Evolutionary conservation across 2,888 invertebrate species (phyloP).

Genomic region (Caenorhabditis sp.): DNA sequence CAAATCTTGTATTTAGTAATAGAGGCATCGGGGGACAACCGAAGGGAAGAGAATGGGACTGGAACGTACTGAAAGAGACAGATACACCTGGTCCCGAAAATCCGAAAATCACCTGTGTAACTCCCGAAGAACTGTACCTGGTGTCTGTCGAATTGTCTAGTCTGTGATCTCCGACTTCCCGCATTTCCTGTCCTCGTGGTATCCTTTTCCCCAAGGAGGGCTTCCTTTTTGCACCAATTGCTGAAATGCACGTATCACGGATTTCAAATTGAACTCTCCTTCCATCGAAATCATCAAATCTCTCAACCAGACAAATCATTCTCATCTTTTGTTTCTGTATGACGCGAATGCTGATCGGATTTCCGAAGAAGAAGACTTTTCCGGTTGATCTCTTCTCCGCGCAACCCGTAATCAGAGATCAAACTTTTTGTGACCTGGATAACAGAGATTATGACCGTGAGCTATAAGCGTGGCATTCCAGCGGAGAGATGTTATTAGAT

Average conservation of each 20-base stretch:
- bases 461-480: conserved; percentile 3
- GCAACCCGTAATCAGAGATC: conserved; percentile 1
- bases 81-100: too few species aligned
- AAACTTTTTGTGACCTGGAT: conserved; percentile 5
- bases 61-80: too few species aligned
- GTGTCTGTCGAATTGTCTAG: too few species aligned
- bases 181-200: too few species aligned
- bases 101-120: too few species aligned
- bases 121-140: too few species aligned
- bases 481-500: not conserved
- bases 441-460: not conserved
- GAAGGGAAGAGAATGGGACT: too few species aligned
- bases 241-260: not conserved
- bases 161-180: not conserved
- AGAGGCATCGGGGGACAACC: not conserved
- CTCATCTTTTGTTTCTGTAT: too few species aligned
- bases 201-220: not conserved
- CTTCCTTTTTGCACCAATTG: not conserved
- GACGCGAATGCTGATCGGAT: too few species aligned
- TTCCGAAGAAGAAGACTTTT: not conserved
- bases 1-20: not conserved
- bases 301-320: too few species aligned
- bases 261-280: too few species aligned
- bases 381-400: not conserved
- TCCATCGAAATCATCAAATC: too few species aligned